These are phyloP conservation scores for Leptestheria dahalacensis DNA, from an alignment of 1,140 invertebrate species.

Conservation along the genomic window DNA sequence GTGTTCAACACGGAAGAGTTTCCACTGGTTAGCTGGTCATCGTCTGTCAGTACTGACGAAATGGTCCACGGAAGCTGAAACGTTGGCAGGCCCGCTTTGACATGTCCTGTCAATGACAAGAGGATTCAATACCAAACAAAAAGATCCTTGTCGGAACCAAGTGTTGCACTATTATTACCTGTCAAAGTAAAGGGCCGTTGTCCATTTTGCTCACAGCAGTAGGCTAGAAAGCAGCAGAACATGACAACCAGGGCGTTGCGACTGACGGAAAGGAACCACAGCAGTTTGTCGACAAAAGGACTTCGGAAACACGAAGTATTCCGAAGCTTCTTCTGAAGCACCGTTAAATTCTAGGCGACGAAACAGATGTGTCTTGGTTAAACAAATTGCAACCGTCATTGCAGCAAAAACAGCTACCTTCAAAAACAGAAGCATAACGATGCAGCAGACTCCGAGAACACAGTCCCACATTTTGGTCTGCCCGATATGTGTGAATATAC, in stretches of 20 bases:
- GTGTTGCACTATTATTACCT: conserved; percentile 31
- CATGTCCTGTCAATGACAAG: conserved; percentile 4
- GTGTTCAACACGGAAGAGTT: conserved; percentile 31
- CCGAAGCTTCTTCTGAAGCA: conserved; percentile 17
- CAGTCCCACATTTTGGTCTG: conserved; percentile 47
- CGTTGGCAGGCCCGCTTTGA: conserved; percentile 40
- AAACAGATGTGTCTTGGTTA: neutral
- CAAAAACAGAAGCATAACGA: conserved; percentile 48
- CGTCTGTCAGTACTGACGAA: conserved; percentile 4
- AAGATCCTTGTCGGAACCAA: neutral
- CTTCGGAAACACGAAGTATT: conserved; percentile 11
- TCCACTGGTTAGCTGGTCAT: conserved; percentile 6
- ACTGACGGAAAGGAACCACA: conserved; percentile 22
- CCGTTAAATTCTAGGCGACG: conserved; percentile 17
- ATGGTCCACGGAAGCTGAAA: conserved; percentile 27
- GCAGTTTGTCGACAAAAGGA: conserved; percentile 16
- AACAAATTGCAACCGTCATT: conserved; percentile 17
- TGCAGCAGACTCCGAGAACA: conserved; percentile 51
- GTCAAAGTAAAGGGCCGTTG: conserved; percentile 48
- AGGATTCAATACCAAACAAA: neutral
- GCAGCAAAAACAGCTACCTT: conserved; percentile 36
- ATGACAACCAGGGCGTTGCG: conserved; percentile 28
- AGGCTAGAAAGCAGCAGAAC: conserved; percentile 26
- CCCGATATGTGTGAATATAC: conserved; percentile 42
- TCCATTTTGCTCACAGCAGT: conserved; percentile 33